Evolutionary conservation across 2,113 vertebrate genomes (phyloP), one percentile per base, ranked within the genome.

Genomic region (Diadophis punctatus): DNA sequence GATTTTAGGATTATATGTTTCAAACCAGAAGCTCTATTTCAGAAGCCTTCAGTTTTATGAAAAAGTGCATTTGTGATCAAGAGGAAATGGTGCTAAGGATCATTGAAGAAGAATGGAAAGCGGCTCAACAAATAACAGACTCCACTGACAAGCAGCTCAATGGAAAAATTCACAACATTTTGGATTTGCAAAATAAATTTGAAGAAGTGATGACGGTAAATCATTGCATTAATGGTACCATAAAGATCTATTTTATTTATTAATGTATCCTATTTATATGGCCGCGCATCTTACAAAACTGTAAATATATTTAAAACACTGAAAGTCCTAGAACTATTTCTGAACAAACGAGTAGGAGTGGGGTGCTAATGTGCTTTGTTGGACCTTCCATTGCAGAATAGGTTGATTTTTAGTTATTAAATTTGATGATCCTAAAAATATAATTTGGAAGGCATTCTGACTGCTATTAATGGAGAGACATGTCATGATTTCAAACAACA

Each of bases 1-100:
- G 88, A 74, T 91, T 95, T 92, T 93, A 97, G 96, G 94, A 97
- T 20, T 86, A 93, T 3, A 63, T 93, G 20, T 95, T 92, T 95
- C 91, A 86, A 86, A 95, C 96, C 86, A 96, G 94, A 96, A 94
- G 49, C 18, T 95, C 94, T 86, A n/a, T 97, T 92, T 90, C 34
- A 51, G 39, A 89, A 95, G 92, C 95, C 87, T 97, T 97, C 90
- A 11, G 18, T 90, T 94, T 92, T 87, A 96, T 96, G 95, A 96
- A 95, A 58, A 94, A 96, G 22, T 96, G 92, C 74, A 51, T 97
- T 94, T 95, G 96, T 92, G 95, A 94, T 53, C 94, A 97, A 88
- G 94, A 96, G 88, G 52, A 92, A 90, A 94, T 89, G 46, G 95
- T 96, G 23, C 94, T 96, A 89, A 55, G 92, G 58, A 74, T 96